Base-by-base conservation (phyloP, 1,140 invertebrate genomes). In the Panagrolaimus sp. region DNA sequence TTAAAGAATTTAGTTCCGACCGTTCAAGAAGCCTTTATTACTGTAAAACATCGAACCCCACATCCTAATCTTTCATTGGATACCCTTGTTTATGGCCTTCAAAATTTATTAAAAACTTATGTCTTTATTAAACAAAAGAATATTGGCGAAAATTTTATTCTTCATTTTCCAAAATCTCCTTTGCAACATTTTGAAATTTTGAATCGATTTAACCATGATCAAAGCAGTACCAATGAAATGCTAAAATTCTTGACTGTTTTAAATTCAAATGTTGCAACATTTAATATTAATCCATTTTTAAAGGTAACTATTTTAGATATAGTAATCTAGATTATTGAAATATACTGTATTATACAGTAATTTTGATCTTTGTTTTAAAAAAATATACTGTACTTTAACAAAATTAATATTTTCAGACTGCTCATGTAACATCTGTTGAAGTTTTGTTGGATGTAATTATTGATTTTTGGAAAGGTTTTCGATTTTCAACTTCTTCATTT, bases 381-480 rank as follows among this genome's bases (percentile, higher is more conserved):
- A 12, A 28, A 48, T 10, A n/a, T 58, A 3, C 15, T 7, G 32
- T 38, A 38, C 32, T 38, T 4, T 7, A 38, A 38, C 32, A 38
- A 38, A 38, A n/a, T n/a, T n/a, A n/a, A n/a, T n/a, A n/a, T n/a
- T 58, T 58, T 58, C 8, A 58, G 52, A 58, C 52, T 4, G 52
- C 28, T 2, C 52, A 58, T 24, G 8, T 58, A 28, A 58, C 52
- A 58, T 58, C 52, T 12, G 52, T 58, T 28, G 52, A 58, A 58
- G 17, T 58, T 12, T 26, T 58, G 52, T 28, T 58, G 21, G 52
- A 58, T 58, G 17, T 28, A 8, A 21, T 58, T 26, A 26, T 28
- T 26, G 52, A 21, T 12, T 58, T 58, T 21, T 58, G 52, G 52
- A 58, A 58, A 26, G 52, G 52, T 28, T 58, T 58, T 28, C 52